Base-by-base conservation (phyloP, 2,113 vertebrate genomes). In the Corythornis vintsioides region DNA sequence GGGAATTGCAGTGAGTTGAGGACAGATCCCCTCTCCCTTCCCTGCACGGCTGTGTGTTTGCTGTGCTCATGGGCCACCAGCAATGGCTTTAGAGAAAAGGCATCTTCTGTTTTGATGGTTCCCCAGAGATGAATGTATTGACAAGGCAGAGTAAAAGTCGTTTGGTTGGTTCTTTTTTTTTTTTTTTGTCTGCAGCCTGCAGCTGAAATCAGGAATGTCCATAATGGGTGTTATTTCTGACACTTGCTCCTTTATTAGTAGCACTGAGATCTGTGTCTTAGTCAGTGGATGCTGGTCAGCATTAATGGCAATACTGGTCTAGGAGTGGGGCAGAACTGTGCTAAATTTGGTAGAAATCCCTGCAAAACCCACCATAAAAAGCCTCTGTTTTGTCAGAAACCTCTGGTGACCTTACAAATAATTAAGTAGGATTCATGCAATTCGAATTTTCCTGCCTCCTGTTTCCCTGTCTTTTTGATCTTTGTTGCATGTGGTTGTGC, bases 21-120 rank as follows among this genome's bases (percentile, higher is more conserved):
- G 52, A 31, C 63, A 38, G 38, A 38, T 38, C 59, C 42, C 70
- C 47, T 45, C 20, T 28, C 48, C 24, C 59, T 55, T 11, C 22
- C 21, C 24, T 38, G 47, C 17, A 8, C 8, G 40, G 33, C 74
- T 45, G 38, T 66, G 2, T 21, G n/a, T 73, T 31, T 61, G 35
- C 77, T 83, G 10, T 89, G 82, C 77, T 81, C 66, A 4, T 1
- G 93, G 96, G 64, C 93, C 91, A 31, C 88, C 96, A 25, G 69
- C n/a, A 78, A 79, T 94, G 82, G 93, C 94, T 72, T 75, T 96
- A 59, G 97, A 93, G 86, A 97, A 95, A 96, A 88, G 96, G 96
- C 76, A 95, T 98, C 78, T 83, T 97, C 65, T 96, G 96, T 67
- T 97, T 97, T 42, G 97, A 97, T 88, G 97, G 97, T 9, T 97